phyloP scores from a whole-genome alignment of 2,888 invertebrate species.

The Microctonus aethiopoides region DNA sequence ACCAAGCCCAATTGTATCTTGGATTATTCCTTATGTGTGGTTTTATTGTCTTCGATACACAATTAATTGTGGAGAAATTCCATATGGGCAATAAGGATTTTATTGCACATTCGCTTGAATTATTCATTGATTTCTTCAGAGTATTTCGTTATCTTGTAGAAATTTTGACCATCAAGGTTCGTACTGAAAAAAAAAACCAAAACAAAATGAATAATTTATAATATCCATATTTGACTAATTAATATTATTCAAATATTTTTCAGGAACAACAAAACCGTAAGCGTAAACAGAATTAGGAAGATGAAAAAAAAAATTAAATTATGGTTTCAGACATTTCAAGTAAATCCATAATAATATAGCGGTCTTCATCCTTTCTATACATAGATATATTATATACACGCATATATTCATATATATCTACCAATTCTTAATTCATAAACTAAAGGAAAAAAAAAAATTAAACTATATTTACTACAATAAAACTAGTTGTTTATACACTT shows the following conservation, averaged over 20 bases:
- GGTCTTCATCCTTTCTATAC: constrained; percentile 65
- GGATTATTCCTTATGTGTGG: constrained; percentile 93
- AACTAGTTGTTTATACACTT: constrained; percentile 50
- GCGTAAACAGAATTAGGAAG: constrained; percentile 54
- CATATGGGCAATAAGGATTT: constrained; percentile 92
- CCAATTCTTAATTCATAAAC: constrained; percentile 49
- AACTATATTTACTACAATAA: constrained; percentile 55
- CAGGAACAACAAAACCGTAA: constrained; percentile 60
- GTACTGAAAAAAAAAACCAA: neutral
- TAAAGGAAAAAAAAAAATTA: constrained; percentile 37
- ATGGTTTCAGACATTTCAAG: constrained; percentile 53
- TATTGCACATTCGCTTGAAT: constrained; percentile 89
- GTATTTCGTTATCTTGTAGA: constrained; percentile 93
- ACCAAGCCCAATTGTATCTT: constrained; percentile 86
- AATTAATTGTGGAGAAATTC: constrained; percentile 93
- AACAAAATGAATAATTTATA: neutral
- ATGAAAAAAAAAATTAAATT: constrained; percentile 31
- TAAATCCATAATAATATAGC: constrained; percentile 65
- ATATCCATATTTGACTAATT: neutral
- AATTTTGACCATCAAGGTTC: constrained; percentile 89
- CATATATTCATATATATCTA: constrained; percentile 49
- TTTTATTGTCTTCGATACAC: constrained; percentile 97
- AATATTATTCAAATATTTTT: constrained; percentile 25
- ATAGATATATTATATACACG: constrained; percentile 54
- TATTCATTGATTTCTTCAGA: constrained; percentile 95